A percentile compares a stretch with the other conserved stretches of the same genome.
Conservation (phyloP, 2,888 invertebrate species). For the Meloe dianella region DNA sequence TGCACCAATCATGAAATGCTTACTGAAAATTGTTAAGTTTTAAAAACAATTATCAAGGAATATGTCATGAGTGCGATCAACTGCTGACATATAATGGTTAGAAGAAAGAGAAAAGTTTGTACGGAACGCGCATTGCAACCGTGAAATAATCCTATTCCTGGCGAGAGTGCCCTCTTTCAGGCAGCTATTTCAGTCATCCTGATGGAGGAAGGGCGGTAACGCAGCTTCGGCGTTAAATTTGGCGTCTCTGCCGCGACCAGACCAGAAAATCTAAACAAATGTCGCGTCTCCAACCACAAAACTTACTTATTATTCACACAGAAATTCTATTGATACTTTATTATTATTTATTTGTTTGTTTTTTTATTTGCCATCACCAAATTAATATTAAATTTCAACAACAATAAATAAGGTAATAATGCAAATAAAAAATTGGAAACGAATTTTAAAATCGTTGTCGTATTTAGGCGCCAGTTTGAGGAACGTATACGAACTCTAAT, state of each 20-base stretch:
- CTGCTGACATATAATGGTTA: conserved; percentile 11
- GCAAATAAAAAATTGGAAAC: no score
- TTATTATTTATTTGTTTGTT: no score
- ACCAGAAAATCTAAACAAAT: conserved; percentile 56
- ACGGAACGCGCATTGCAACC: conserved; percentile 38
- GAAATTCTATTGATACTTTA: background rate
- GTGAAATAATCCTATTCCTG: conserved; percentile 48
- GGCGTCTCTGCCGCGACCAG: conserved; percentile 54
- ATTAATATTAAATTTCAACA: no score
- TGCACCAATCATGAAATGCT: conserved; percentile 51
- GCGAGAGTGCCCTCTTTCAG: conserved; percentile 53
- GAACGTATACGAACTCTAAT: conserved; percentile 5
- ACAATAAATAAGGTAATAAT: no score
- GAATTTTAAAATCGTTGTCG: background rate
- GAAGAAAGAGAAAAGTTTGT: conserved; percentile 24
- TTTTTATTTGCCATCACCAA: no score
- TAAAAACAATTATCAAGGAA: conserved; percentile 44
- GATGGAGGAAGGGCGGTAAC: conserved; percentile 41
- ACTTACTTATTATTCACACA: conserved; percentile 40
- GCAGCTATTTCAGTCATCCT: conserved; percentile 52
- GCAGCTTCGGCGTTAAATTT: conserved; percentile 52
- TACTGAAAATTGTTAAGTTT: conserved; percentile 40
- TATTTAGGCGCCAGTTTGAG: conserved; percentile 2
- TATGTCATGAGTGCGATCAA: conserved; percentile 30
- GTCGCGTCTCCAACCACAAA: conserved; percentile 51